Base-by-base conservation (phyloP, 2,797 vertebrate species). In the Sus cebifrons region DNA sequence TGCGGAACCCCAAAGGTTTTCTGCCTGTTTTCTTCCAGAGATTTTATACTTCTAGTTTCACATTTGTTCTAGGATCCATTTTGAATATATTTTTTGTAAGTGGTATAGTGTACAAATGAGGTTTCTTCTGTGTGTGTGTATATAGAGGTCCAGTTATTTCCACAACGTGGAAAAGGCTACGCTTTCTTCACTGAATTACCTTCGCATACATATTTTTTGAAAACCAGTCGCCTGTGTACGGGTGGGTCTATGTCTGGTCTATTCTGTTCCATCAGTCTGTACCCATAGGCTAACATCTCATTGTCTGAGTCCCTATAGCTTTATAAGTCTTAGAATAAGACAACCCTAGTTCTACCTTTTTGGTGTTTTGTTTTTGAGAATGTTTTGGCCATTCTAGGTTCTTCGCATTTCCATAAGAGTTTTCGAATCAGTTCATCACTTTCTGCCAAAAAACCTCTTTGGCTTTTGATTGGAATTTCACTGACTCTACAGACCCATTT, bases 221-320 rank as follows among this genome's bases (percentile, higher is more conserved):
- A 49, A 68, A 16, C 15, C 29, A 11, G 9, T 29, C n/a, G 36
- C n/a, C 67, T 0, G 0, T 9, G 5, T 13, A 5, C 1, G 3
- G 7, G 17, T 13, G 17, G 14, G 8, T 12, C 49, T 27, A 5
- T 40, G 27, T 29, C 68, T 27, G 2, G 6, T 10, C 0, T n/a
- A 2, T 36, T 20, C 40, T 52, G 23, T 18, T 17, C 18, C 6
- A 2, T n/a, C 9, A 4, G 0, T 36, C 15, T 58, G 29, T 14
- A 29, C 32, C 14, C 44, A 7, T 10, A 29, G 54, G 54, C 9
- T 44, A 6, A 20, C 4, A 27, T 4, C 23, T 3, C 13, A 9
- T 13, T 49, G 64, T 20, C 29, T 40, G 65, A 23, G 20, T 65
- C 27, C 10, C 12, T 1, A 1, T n/a, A 36, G 36, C 36, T 67